Conservation (phyloP, 1,140 invertebrate species). For the Ganaspis sp. region DNA sequence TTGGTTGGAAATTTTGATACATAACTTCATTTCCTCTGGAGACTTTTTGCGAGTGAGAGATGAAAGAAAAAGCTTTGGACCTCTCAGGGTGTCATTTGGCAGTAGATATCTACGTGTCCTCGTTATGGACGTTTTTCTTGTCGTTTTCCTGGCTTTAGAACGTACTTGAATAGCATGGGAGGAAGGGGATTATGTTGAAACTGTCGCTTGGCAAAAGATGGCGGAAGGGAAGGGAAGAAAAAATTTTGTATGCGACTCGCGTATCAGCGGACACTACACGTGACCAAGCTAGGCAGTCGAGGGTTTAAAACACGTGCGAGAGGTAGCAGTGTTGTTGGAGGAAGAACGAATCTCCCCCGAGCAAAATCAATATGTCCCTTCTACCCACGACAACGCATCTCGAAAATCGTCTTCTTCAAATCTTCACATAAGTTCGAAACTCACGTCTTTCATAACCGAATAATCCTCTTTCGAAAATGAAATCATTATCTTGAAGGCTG, state of each 20-base stretch:
- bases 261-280: slow-evolving; percentile 71
- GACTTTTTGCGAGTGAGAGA: neutral
- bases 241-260: slow-evolving; percentile 71
- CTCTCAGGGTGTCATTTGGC: neutral
- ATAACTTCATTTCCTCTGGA: too few species aligned
- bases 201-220: slow-evolving; percentile 44
- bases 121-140: slow-evolving; percentile 6
- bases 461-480: neutral
- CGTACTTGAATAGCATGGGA: neutral
- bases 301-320: slow-evolving; percentile 65
- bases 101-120: slow-evolving; percentile 22
- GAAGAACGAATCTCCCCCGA: slow-evolving; percentile 38
- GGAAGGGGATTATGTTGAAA: slow-evolving; percentile 50
- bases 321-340: slow-evolving; percentile 44
- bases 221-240: slow-evolving; percentile 46
- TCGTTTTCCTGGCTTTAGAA: slow-evolving; percentile 18
- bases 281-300: slow-evolving; percentile 68
- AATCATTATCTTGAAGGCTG: too few species aligned
- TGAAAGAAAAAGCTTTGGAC: neutral
- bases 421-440: slow-evolving; percentile 38
- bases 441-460: slow-evolving; percentile 23
- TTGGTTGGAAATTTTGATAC: too few species aligned
- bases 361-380: slow-evolving; percentile 63
- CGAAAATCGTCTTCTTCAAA: slow-evolving; percentile 50
- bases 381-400: slow-evolving; percentile 49